Evolutionary conservation across 2,797 vertebrate species (phyloP).

Genomic region (Brachyalestes nurse): DNA sequence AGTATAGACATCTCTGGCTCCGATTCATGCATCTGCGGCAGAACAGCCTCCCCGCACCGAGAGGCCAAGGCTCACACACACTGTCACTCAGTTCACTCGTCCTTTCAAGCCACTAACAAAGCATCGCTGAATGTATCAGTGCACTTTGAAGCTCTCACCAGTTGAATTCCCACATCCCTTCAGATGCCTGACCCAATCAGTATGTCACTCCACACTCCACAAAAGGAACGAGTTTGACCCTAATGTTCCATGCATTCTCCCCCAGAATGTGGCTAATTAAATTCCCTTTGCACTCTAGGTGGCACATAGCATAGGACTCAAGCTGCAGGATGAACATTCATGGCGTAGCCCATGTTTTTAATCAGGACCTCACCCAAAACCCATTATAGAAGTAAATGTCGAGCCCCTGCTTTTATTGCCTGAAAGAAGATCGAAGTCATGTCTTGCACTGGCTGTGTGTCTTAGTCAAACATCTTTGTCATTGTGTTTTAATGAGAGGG

Average conservation of each 20-base stretch:
- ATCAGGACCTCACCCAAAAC: neutral
- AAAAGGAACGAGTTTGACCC: constrained; percentile 26
- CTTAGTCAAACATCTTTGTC: neutral
- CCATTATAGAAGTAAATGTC: neutral
- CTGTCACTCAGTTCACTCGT: neutral
- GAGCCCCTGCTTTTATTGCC: neutral
- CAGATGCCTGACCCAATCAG: constrained; percentile 18
- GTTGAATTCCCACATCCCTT: neutral
- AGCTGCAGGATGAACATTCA: constrained; percentile 10
- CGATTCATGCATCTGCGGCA: neutral
- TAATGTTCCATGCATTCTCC: constrained; percentile 10
- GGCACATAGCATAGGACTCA: constrained; percentile 3
- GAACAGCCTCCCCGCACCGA: neutral
- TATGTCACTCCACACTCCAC: constrained; percentile 16
- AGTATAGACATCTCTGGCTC: neutral
- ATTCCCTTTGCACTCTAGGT: constrained; percentile 11
- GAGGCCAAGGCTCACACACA: neutral
- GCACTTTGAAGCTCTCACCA: neutral
- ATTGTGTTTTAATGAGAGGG: constrained; percentile 2
- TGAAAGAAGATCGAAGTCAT: neutral
- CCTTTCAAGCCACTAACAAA: neutral
- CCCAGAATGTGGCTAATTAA: constrained; percentile 35
- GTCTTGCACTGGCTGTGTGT: neutral
- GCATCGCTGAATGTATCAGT: neutral
- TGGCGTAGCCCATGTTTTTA: neutral